phyloP scores from a whole-genome alignment of 2,797 vertebrate genomes.

The Phaenicophaeus curvirostris region DNA sequence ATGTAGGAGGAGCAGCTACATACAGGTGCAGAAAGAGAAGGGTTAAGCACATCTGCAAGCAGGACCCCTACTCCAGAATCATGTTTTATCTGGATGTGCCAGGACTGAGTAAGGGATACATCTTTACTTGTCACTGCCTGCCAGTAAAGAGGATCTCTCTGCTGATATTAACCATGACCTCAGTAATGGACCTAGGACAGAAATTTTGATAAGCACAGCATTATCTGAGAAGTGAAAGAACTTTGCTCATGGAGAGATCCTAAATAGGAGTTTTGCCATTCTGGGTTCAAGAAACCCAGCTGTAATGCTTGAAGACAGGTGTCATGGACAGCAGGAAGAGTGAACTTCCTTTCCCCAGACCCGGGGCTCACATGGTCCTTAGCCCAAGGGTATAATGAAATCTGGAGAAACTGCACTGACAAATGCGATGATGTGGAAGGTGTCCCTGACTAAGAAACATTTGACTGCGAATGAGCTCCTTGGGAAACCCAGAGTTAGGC shows the following conservation, averaged over 20 bases:
- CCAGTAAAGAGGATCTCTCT: background rate
- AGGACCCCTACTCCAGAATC: background rate
- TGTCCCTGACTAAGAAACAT: conserved; percentile 28
- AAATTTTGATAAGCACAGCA: background rate
- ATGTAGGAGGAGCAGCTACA: background rate
- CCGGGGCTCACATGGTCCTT: background rate
- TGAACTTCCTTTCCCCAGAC: conserved; percentile 54
- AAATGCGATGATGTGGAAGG: conserved; percentile 34
- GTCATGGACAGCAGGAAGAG: conserved; percentile 41
- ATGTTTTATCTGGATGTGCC: background rate
- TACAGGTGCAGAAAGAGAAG: background rate
- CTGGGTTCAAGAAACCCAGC: conserved; percentile 17
- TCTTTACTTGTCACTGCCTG: background rate
- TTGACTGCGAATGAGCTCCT: conserved; percentile 19
- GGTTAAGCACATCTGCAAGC: background rate
- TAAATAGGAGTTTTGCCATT: background rate
- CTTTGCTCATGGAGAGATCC: background rate
- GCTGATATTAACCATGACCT: background rate
- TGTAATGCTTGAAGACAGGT: conserved; percentile 51
- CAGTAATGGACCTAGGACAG: background rate
- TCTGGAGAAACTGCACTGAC: conserved; percentile 6
- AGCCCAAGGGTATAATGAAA: conserved; percentile 54
- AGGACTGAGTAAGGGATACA: background rate
- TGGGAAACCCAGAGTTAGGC: background rate
- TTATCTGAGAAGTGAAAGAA: background rate